These are phyloP conservation scores for Chrysodeixis includens DNA, from an alignment of 2,888 invertebrate genomes.

Conservation along the genomic window DNA sequence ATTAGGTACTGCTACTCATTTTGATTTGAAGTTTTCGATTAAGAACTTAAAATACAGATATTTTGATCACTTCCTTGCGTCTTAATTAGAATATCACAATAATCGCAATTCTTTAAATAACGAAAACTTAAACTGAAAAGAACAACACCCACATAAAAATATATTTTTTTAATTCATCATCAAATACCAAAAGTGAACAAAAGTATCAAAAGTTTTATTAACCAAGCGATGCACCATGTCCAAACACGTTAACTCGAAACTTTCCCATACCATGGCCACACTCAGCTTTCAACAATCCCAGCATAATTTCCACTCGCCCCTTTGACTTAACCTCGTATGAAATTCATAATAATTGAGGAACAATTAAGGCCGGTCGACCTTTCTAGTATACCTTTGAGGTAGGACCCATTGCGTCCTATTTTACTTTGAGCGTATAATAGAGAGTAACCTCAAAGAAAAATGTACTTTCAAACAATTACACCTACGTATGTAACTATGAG, in stretches of 20 bases:
- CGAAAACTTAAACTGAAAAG: too few relatives aligned
- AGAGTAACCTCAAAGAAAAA: constrained; percentile 89
- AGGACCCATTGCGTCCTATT: constrained; percentile 84
- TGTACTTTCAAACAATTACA: constrained; percentile 88
- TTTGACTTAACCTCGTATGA: constrained; percentile 76
- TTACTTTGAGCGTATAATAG: constrained; percentile 87
- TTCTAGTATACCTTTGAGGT: constrained; percentile 83
- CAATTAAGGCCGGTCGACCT: constrained; percentile 84
- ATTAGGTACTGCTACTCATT: too few relatives aligned
- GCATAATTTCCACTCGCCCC: constrained; percentile 64
- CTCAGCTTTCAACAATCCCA: constrained; percentile 33
- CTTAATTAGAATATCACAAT: too few relatives aligned
- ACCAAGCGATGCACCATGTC: constrained; percentile 3
- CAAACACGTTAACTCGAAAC: background rate
- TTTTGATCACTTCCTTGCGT: too few relatives aligned
- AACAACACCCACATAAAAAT: too few relatives aligned
- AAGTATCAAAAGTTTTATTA: too few relatives aligned
- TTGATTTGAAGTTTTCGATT: too few relatives aligned
- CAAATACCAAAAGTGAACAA: too few relatives aligned
- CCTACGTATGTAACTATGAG: constrained; percentile 87
- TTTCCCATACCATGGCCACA: constrained; percentile 27
- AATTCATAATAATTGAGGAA: constrained; percentile 87
- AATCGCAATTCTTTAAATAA: too few relatives aligned
- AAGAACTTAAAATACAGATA: too few relatives aligned
- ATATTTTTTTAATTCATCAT: too few relatives aligned